Base-by-base conservation (phyloP, 2,888 invertebrate species). In the Girardia tigrina region DNA sequence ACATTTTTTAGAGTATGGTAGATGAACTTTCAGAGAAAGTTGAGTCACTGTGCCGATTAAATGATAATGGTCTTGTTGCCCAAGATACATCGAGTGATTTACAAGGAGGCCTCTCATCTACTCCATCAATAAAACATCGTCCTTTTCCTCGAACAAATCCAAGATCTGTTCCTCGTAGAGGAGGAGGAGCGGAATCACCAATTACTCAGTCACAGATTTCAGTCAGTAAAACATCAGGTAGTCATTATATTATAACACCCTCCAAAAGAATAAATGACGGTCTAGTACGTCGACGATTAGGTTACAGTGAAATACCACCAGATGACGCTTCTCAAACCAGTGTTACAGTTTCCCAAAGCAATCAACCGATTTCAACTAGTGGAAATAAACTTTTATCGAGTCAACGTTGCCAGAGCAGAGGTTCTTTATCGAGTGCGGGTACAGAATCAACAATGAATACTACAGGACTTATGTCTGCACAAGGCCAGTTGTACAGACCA, bases 381-480 rank as follows among this genome's bases (percentile, higher is more conserved):
- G 16, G 36, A 8, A 36, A 36, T 36, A 36, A 36, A 16, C 36
- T 36, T 36, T 36, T 36, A 36, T 36, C 36, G 36, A 36, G 36
- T 36, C 36, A 36, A 36, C 36, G 36, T 16, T 36, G 36, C 16
- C 73, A 73, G 29, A 73, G 73, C 36, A 73, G 20, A 42, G 73
- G n/a, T 8, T 73, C 73, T 26, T 26, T 73, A 42, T 73, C 73
- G 42, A 73, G 73, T 26, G 29, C 36, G 29, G 73, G 73, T 2
- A 73, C 73, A 26, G 73, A 73, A 42, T 73, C 73, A 20, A 73
- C 73, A 8, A 42, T 73, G 42, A 36, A 36, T 16, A 36, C 36
- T 12, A 36, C 36, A 12, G 36, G 36, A 36, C 16, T 36, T 8
- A 36, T 36, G 36, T 36, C 36, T 16, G 36, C 16, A 12, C 36